phyloP scores from a whole-genome alignment of 2,888 invertebrate genomes.

The Campoplex nolae region DNA sequence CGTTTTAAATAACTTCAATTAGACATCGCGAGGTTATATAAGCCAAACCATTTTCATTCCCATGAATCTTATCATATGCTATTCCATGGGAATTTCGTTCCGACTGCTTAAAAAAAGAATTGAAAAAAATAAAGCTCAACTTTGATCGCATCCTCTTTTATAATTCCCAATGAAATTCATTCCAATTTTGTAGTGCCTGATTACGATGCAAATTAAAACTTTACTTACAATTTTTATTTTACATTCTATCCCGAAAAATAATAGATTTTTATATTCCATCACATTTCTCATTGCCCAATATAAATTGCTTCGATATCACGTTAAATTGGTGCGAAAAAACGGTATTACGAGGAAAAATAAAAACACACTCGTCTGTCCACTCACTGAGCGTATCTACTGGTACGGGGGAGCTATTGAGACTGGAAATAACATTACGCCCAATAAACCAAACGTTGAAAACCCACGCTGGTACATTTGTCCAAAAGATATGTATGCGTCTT shows the following conservation, averaged over 20 bases:
- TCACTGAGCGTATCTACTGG: constrained; percentile 41
- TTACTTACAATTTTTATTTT: not conserved
- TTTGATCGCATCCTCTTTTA: not conserved
- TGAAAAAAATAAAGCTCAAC: not conserved
- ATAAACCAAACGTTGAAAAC: constrained; percentile 43
- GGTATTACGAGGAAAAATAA: not conserved
- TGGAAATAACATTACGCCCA: constrained; percentile 45
- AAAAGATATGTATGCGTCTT: constrained; percentile 12
- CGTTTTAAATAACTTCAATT: constrained; percentile 36
- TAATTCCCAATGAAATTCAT: too few relatives aligned
- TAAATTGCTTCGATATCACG: constrained; percentile 3
- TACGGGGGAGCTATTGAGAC: constrained; percentile 12
- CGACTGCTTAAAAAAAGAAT: not conserved
- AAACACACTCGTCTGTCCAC: constrained; percentile 1
- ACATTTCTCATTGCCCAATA: not conserved
- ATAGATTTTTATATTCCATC: not conserved
- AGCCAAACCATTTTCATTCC: not conserved
- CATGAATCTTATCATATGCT: not conserved
- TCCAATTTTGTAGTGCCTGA: too few relatives aligned
- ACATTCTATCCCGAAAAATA: not conserved
- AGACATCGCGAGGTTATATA: not conserved
- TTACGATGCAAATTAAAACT: not conserved
- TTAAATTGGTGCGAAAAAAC: constrained; percentile 15
- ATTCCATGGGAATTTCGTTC: not conserved
- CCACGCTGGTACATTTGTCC: constrained; percentile 48